Evolutionary conservation across 2,888 invertebrate species (phyloP).

Genomic region (Halocaridina rubra): DNA sequence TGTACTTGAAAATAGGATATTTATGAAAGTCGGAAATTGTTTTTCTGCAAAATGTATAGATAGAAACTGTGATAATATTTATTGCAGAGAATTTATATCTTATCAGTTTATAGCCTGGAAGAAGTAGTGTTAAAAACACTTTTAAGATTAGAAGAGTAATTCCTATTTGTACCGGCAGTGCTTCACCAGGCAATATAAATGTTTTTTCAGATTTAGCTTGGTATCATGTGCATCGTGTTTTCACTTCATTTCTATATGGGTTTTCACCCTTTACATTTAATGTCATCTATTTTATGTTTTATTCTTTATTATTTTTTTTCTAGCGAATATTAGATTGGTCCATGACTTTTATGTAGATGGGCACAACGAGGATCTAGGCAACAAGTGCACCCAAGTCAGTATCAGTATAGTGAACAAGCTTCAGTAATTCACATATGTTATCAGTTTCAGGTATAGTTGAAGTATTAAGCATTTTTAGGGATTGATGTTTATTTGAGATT

Average conservation of each 20-base stretch:
- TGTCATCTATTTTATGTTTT: conserved; percentile 11
- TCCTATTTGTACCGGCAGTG: background rate
- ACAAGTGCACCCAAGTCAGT: conserved; percentile 41
- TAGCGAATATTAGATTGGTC: conserved; percentile 23
- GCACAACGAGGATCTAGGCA: conserved; percentile 42
- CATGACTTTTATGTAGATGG: background rate
- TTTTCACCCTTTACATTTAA: background rate
- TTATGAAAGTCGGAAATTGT: background rate
- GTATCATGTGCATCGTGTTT: background rate
- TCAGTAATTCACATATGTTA: background rate
- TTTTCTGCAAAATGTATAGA: background rate
- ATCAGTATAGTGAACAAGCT: too few species aligned
- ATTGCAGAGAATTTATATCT: background rate
- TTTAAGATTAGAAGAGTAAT: too few species aligned
- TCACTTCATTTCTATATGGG: background rate
- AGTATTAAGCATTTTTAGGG: too few species aligned
- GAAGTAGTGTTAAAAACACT: too few species aligned
- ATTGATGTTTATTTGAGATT: too few species aligned
- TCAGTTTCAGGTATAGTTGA: too few species aligned
- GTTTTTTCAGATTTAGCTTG: background rate
- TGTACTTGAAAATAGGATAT: background rate
- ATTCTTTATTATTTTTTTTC: too few species aligned
- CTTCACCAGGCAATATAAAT: background rate
- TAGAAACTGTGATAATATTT: background rate
- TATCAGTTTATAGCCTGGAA: too few species aligned